Conservation (phyloP, 2,888 invertebrate species). For the Melieria crassipennis region DNA sequence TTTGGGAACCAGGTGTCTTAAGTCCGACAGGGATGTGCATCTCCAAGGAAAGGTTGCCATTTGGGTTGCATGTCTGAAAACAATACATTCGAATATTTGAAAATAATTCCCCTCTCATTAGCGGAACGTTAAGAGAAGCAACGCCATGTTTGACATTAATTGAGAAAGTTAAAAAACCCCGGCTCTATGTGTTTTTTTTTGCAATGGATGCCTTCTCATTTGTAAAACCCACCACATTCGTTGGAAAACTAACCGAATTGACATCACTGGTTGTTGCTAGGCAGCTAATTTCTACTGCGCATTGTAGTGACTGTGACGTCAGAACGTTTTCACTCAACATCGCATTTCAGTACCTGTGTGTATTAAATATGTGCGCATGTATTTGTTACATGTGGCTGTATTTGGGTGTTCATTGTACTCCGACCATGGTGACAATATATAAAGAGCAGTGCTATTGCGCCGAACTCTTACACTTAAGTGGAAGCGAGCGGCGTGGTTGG, state of each 20-base stretch:
- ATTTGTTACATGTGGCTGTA: slow-evolving; percentile 11
- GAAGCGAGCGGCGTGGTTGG: slow-evolving; percentile 26
- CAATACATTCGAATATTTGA: too few species aligned
- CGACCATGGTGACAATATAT: slow-evolving; percentile 25
- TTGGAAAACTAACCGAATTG: neutral
- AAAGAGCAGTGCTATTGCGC: slow-evolving; percentile 27
- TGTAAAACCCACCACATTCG: neutral
- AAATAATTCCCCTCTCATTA: too few species aligned
- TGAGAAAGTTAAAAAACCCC: too few species aligned
- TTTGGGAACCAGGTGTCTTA: too few species aligned
- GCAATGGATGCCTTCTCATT: too few species aligned
- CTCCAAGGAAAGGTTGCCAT: too few species aligned
- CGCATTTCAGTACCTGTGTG: neutral
- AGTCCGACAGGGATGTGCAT: too few species aligned
- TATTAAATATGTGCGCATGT: neutral
- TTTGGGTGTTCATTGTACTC: slow-evolving; percentile 11
- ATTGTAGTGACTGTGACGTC: slow-evolving; percentile 30
- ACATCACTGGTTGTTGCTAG: slow-evolving; percentile 19
- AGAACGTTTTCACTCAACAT: slow-evolving; percentile 24
- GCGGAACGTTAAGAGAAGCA: too few species aligned
- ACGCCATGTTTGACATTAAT: too few species aligned
- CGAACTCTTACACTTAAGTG: slow-evolving; percentile 32
- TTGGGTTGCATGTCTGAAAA: too few species aligned
- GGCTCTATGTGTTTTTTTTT: too few species aligned
- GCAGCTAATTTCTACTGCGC: slow-evolving; percentile 19